Evolutionary conservation across 2,888 invertebrate genomes (phyloP).

Genomic region (Sepioteuthis lessoniana): DNA sequence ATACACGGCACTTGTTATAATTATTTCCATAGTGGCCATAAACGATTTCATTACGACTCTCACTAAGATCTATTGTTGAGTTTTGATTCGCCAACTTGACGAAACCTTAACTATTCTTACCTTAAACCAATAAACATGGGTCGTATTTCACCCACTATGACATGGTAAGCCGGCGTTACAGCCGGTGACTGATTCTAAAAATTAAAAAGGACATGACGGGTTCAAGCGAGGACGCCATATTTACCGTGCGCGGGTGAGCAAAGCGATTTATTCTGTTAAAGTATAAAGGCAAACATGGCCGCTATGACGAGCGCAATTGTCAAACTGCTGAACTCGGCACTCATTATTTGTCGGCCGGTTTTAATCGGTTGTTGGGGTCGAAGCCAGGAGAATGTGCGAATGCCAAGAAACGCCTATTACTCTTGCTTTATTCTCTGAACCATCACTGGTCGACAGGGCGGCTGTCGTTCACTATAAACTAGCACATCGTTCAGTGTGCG

Average conservation of each 20-base stretch:
- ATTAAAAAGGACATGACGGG: constrained; percentile 33
- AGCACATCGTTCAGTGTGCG: not conserved
- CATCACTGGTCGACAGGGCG: constrained; percentile 8
- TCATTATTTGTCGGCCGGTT: constrained; percentile 33
- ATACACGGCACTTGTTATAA: not conserved
- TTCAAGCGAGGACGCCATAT: constrained; percentile 33
- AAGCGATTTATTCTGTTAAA: constrained; percentile 10
- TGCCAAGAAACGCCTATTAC: constrained; percentile 33
- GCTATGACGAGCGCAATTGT: constrained; percentile 10
- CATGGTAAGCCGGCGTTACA: constrained; percentile 33
- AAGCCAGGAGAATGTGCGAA: constrained; percentile 21
- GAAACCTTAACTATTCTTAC: constrained; percentile 33
- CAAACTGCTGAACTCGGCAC: constrained; percentile 10
- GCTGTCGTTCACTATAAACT: not conserved
- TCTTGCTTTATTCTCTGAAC: constrained; percentile 21
- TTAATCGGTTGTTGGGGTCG: constrained; percentile 33
- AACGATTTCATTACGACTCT: not conserved
- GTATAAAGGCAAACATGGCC: constrained; percentile 33
- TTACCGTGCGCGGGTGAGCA: constrained; percentile 33
- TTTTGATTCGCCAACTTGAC: constrained; percentile 11
- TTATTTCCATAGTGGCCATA: constrained; percentile 33
- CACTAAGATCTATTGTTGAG: constrained; percentile 6
- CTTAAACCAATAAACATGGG: constrained; percentile 33
- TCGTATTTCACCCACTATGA: constrained; percentile 33
- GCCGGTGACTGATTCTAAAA: constrained; percentile 33